These are phyloP conservation scores for Xiphias gladius DNA, from an alignment of 2,113 vertebrate species.

Conservation along the genomic window DNA sequence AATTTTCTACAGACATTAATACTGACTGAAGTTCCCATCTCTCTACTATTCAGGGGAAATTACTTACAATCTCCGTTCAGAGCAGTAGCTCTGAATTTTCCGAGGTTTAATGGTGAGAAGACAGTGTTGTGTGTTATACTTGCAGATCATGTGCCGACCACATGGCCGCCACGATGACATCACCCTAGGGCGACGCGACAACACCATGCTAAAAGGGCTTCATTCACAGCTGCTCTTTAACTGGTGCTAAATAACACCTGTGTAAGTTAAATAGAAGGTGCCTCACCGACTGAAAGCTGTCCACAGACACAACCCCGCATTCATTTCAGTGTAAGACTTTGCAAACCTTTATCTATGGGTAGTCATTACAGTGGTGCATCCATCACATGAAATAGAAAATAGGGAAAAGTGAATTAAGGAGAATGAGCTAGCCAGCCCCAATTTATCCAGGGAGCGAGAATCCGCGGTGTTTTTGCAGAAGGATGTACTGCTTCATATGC, in stretches of 20 bases:
- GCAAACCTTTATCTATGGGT: conserved; percentile 26
- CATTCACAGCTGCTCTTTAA: conserved; percentile 77
- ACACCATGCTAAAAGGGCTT: conserved; percentile 55
- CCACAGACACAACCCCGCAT: conserved; percentile 41
- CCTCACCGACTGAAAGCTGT: conserved; percentile 44
- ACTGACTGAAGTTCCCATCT: conserved; percentile 21
- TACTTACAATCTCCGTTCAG: conserved; percentile 26
- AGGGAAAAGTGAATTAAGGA: conserved; percentile 47
- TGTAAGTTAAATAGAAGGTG: conserved; percentile 74
- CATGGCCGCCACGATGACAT: conserved; percentile 77
- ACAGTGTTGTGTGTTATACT: conserved; percentile 69
- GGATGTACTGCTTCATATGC: conserved; percentile 41
- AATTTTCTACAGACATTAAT: neutral
- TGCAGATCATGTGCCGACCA: conserved; percentile 79
- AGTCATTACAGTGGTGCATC: conserved; percentile 54
- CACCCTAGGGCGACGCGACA: conserved; percentile 62
- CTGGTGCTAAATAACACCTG: conserved; percentile 68
- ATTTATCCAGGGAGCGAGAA: conserved; percentile 35
- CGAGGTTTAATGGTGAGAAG: conserved; percentile 61
- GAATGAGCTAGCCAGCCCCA: conserved; percentile 32
- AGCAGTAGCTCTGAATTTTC: conserved; percentile 59
- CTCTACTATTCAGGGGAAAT: neutral
- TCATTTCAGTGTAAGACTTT: conserved; percentile 35
- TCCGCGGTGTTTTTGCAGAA: conserved; percentile 63
- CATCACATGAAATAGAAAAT: conserved; percentile 39